Base-by-base conservation (phyloP, 2,797 vertebrate genomes). In the Eupleurogrammus muticus region DNA sequence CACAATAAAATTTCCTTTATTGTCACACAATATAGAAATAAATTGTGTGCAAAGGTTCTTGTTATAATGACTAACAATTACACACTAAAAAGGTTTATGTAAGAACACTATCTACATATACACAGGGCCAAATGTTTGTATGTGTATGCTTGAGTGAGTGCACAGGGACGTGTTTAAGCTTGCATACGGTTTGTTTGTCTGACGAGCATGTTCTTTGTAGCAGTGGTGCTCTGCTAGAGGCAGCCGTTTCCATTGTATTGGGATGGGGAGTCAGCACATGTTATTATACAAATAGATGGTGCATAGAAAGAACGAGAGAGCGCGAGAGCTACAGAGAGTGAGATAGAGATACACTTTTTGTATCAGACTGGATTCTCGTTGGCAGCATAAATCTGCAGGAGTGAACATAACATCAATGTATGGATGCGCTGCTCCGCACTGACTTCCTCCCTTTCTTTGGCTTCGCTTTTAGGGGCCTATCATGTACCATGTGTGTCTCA, bases 171-270 rank as follows among this genome's bases (percentile, higher is more conserved):
- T 42, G 54, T 81, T 52, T 42, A 11, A 49, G 70, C 70, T 44
- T 79, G 77, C 62, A 64, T 35, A 61, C 40, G 6, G 10, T 59
- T 66, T 77, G 73, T 77, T 74, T 48, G 70, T 83, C 24, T 77
- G 58, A 61, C 17, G 42, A 56, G 36, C 46, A 6, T 42, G 65
- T 47, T 66, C 60, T 87, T 81, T 89, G 78, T 81, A 44, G 52
- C 48, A 10, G 53, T 7, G 14, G 38, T 51, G 0, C 70, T 79
- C 49, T 84, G 83, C 82, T 70, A 28, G 73, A 86, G 79, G 69
- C 82, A 86, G 88, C 81, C 38, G 3, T 83, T 90, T 85, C 73
- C 73, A 84, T 89, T 92, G 85, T 89, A 75, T 62, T 19, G 61
- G 23, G 88, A 56, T 0, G 20, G 47, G 52, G 70, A 88, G 87